Percentiles rank a stretch among this genome's conserved stretches.
phyloP scores from a whole-genome alignment of 2,797 vertebrate species.

The Pseudochirops corinnae region DNA sequence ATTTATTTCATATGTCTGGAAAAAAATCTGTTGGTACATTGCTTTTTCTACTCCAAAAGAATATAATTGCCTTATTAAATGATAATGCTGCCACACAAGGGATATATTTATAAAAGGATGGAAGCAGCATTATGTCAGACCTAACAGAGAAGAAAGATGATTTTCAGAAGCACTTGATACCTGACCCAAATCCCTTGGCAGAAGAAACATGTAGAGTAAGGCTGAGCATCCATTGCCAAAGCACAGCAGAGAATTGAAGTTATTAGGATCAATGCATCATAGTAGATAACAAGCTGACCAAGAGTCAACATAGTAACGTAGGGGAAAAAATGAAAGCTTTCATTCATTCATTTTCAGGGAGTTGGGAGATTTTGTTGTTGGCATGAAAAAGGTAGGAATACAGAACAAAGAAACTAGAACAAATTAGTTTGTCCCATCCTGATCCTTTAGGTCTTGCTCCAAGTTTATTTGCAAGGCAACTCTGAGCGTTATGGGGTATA shows the following conservation, averaged over 20 bases:
- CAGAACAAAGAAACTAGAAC: background rate
- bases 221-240: background rate
- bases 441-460: background rate
- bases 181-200: background rate
- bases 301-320: background rate
- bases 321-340: background rate
- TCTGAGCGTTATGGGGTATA: background rate
- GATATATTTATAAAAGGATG: background rate
- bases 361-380: background rate
- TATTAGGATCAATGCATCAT: background rate
- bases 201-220: background rate
- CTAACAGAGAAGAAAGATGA: background rate
- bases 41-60: slow-evolving; percentile 1
- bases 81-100: background rate
- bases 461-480: background rate
- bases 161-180: background rate
- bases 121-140: background rate
- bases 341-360: background rate
- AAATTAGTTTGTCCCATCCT: background rate
- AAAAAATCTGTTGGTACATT: background rate
- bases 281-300: background rate
- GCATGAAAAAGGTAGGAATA: background rate
- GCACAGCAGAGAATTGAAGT: background rate
- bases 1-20: background rate
- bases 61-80: slow-evolving; percentile 1